Evolutionary conservation across 2,113 vertebrate species (phyloP).

Genomic region (Ammodytes dubius): DNA sequence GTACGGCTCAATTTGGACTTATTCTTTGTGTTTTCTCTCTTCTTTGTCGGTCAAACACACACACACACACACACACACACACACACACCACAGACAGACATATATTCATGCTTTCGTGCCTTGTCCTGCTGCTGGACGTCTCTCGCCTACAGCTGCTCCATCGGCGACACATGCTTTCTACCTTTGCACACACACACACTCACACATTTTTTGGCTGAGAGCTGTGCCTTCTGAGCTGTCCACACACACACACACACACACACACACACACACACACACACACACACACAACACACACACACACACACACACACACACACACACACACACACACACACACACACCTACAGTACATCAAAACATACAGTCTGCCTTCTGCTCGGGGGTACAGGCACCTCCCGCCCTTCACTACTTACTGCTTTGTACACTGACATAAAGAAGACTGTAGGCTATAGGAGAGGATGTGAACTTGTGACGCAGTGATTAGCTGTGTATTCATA

Average conservation of each 20-base stretch:
- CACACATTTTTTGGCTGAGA: slow-evolving; percentile 41
- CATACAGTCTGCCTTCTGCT: slow-evolving; percentile 59
- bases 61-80: slow-evolving; percentile 20
- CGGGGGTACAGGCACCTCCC: slow-evolving; percentile 11
- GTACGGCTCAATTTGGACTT: slow-evolving; percentile 14
- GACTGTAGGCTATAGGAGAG: slow-evolving; percentile 13
- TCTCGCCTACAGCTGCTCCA: slow-evolving; percentile 67
- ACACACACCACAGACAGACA: slow-evolving; percentile 22
- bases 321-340: slow-evolving; percentile 30
- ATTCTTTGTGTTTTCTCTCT: slow-evolving; percentile 15
- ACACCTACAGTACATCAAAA: neutral
- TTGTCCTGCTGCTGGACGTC: slow-evolving; percentile 76
- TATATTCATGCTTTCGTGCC: slow-evolving; percentile 78
- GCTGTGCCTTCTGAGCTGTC: slow-evolving; percentile 76
- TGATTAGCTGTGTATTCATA: slow-evolving; percentile 25
- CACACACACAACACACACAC: slow-evolving; percentile 17
- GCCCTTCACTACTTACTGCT: slow-evolving; percentile 40
- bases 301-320: slow-evolving; percentile 42
- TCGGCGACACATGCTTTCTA: slow-evolving; percentile 55
- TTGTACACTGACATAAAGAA: slow-evolving; percentile 22
- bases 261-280: slow-evolving; percentile 14
- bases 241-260: slow-evolving; percentile 41
- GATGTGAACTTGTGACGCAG: slow-evolving; percentile 12
- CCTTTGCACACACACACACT: slow-evolving; percentile 42
- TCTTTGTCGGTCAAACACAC: neutral